Evolutionary conservation across 1,140 invertebrate genomes (phyloP), one percentile per base, ranked within the genome.

Genomic region (Conus ventricosus): DNA sequence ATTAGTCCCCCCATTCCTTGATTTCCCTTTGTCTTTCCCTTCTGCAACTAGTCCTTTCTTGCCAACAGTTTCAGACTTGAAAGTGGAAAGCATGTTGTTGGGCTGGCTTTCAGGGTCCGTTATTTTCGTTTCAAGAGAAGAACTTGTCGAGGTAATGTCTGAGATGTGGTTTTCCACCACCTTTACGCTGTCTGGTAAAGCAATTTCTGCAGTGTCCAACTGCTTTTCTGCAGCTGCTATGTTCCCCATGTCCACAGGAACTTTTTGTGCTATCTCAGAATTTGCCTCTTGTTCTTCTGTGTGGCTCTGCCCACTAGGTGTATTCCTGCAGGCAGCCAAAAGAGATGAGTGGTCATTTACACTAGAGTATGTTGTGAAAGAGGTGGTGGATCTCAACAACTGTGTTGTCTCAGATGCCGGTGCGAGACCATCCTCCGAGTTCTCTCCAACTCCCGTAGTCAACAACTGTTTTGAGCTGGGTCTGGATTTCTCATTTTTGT

Each of bases 401-500:
- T 89, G 54, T 39, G 39, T 88, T 25, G 80, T 86, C 83, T 80
- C 82, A 20, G 82, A 84, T n/a, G 82, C 88, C 84, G 63, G 85
- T 27, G 78, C 71, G 54, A 86, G 87, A 53, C 13, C 63, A 71
- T 82, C 88, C 53, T 88, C 90, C 23, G 83, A 55, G 51, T 81
- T 87, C 25, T 87, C 88, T 63, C 89, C 88, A 23, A 88, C 84
- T 83, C 71, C 55, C 20, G 89, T 86, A 76, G 81, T 88, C 67
- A 63, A 54, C n/a, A 84, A 82, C 25, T 88, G 80, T 85, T 90
- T 88, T 63, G 89, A 88, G 82, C 89, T 90, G 54, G 87, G 88
- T 63, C 90, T 91, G 83, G 92, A 91, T 84, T 93, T 92, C 84
- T 88, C 89, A 88, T 92, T 92, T 89, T 92, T 93, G 54, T 87